Evolutionary conservation across 2,797 vertebrate genomes (phyloP).

Genomic region (Gorsachius magnificus): DNA sequence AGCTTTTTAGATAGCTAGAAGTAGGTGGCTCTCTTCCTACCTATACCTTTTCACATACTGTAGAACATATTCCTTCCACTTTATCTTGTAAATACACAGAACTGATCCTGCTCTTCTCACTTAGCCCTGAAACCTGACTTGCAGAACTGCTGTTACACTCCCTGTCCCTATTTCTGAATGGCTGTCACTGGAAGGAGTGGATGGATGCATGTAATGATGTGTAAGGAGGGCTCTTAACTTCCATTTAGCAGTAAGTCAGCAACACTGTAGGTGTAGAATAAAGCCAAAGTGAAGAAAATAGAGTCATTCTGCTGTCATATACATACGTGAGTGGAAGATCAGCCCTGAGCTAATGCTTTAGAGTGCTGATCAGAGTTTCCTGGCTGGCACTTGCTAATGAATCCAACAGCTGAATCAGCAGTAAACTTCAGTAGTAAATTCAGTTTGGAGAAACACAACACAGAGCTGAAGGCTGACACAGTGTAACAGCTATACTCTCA

Average conservation of each 20-base stretch:
- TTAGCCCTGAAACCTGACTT: neutral
- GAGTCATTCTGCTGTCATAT: neutral
- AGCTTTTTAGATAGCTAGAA: neutral
- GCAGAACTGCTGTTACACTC: neutral
- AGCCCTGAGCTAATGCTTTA: neutral
- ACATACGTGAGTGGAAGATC: neutral
- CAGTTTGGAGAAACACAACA: neutral
- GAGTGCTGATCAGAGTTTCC: neutral
- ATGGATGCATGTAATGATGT: neutral
- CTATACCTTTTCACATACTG: accelerated
- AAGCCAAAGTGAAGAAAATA: neutral
- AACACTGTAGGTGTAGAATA: neutral
- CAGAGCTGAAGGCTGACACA: neutral
- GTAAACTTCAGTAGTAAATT: neutral
- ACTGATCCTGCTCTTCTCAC: neutral
- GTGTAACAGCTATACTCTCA: neutral
- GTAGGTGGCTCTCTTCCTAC: neutral
- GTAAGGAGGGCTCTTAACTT: accelerated
- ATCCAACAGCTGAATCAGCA: neutral
- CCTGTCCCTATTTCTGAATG: neutral
- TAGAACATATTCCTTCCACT: neutral
- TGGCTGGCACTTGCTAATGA: neutral
- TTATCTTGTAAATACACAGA: neutral
- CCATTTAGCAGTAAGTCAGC: neutral
- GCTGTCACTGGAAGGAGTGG: neutral